These are phyloP conservation scores for Tipula lateralis DNA, from an alignment of 2,888 invertebrate genomes.

Conservation along the genomic window DNA sequence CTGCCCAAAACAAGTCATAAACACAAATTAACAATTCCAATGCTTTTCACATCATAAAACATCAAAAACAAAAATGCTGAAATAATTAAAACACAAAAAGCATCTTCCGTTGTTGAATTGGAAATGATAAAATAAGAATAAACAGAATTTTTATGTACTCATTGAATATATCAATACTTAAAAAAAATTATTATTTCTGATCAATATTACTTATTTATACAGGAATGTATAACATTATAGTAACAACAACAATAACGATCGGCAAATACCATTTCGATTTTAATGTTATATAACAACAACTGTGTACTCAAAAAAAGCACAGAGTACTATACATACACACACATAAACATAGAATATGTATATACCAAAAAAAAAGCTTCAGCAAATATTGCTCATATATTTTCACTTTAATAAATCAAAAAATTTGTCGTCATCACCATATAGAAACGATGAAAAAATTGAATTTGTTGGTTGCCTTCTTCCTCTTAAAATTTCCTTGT, in stretches of 20 bases:
- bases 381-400: not conserved
- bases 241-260: not conserved
- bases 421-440: constrained; percentile 19
- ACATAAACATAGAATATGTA: not conserved
- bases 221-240: not conserved
- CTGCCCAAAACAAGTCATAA: not conserved
- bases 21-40: not conserved
- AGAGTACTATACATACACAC: not conserved
- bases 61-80: not conserved
- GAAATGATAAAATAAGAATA: not conserved
- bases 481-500: constrained; percentile 11
- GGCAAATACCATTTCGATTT: not conserved
- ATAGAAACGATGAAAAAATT: not conserved
- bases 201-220: constrained; percentile 19
- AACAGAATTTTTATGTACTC: not conserved
- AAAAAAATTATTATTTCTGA: not conserved
- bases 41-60: not conserved
- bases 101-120: not conserved
- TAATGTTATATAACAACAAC: not conserved
- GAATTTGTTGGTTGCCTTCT: not conserved
- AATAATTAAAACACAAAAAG: not conserved
- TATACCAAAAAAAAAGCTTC: not conserved
- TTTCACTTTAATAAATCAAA: constrained; percentile 24
- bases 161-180: not conserved
- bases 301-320: not conserved